Conservation (phyloP, 1,140 invertebrate species). For the Scylla paramamosain region DNA sequence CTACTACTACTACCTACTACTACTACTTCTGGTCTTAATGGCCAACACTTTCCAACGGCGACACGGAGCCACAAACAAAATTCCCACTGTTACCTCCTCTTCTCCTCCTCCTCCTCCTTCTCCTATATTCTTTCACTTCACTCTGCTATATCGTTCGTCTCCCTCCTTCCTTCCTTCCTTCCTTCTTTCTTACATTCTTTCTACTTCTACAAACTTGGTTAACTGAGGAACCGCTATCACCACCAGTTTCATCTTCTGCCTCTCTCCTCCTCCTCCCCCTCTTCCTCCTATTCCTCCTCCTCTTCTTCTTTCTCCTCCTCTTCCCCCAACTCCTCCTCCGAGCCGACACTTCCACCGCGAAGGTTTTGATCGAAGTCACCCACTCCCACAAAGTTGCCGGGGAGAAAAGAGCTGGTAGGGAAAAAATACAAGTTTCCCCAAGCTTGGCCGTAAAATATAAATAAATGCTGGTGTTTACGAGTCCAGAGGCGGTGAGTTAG, state of each 20-base stretch:
- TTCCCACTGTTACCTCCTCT: background rate
- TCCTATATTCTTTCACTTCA: background rate
- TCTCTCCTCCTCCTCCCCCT: background rate
- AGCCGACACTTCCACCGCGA: background rate
- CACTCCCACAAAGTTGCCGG: background rate
- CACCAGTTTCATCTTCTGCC: background rate
- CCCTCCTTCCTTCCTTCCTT: background rate
- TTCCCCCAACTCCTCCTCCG: background rate
- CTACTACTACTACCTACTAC: too few species aligned
- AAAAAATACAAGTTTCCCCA: background rate
- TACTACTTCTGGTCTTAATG: too few species aligned
- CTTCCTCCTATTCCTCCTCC: background rate
- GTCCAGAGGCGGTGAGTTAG: constrained; percentile 10
- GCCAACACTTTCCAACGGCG: too few species aligned
- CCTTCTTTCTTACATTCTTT: background rate
- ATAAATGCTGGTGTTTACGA: constrained; percentile 3
- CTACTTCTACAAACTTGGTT: background rate
- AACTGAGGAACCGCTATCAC: too few species aligned
- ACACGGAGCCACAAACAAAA: background rate
- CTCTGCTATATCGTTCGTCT: background rate
- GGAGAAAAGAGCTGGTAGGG: background rate
- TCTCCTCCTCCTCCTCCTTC: background rate
- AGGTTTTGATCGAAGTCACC: constrained; percentile 11
- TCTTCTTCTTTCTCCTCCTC: background rate
- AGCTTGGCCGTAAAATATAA: constrained; percentile 6